Conservation (phyloP, 2,888 invertebrate species). For the Lydus trimaculatus region DNA sequence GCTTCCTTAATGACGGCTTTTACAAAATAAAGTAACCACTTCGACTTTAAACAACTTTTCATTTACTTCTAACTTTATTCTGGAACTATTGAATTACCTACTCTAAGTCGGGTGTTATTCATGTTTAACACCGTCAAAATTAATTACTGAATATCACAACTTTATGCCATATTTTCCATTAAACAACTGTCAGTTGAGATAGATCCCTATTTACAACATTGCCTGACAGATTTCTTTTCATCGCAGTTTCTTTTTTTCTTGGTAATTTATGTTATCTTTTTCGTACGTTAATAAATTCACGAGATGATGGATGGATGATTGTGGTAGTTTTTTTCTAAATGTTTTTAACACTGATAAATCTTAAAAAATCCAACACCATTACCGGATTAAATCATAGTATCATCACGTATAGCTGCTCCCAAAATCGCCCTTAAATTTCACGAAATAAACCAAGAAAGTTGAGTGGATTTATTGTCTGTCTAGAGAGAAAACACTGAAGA, state of each 20-base stretch:
- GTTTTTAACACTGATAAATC: neutral
- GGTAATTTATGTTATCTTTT: neutral
- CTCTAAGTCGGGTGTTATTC: too few species aligned
- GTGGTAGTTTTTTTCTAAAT: neutral
- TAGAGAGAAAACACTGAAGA: neutral
- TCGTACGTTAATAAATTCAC: neutral
- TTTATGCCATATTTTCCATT: neutral
- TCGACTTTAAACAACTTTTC: too few species aligned
- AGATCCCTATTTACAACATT: neutral
- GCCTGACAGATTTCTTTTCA: neutral
- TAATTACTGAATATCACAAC: neutral
- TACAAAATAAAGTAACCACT: too few species aligned
- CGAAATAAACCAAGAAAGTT: neutral
- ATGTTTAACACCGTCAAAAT: neutral
- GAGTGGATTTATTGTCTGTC: neutral
- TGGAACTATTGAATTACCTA: too few species aligned
- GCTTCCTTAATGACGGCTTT: too few species aligned
- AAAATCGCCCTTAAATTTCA: neutral
- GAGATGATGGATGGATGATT: neutral
- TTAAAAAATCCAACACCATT: neutral
- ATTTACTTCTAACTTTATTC: too few species aligned
- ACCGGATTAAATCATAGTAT: neutral
- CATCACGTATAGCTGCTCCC: neutral
- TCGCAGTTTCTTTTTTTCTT: neutral
- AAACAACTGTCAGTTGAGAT: neutral